Conservation (phyloP, 2,888 invertebrate species). For the Ganaspis brasiliensis region DNA sequence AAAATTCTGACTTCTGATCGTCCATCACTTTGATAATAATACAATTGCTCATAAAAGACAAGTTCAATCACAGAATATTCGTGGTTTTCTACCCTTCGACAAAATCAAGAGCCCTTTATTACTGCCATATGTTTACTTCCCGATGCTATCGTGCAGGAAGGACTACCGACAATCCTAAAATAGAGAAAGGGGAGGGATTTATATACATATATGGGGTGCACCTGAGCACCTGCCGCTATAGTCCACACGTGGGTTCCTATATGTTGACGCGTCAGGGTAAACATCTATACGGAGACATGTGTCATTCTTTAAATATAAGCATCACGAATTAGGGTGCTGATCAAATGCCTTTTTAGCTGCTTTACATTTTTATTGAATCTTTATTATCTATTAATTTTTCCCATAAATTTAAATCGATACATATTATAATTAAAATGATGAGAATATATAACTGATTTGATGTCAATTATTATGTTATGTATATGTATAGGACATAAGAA, state of each 20-base stretch:
- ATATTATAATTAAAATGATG: no score
- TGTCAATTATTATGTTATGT: no score
- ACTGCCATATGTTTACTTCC: constrained; percentile 78
- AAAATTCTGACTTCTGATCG: constrained; percentile 15
- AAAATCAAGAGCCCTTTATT: constrained; percentile 80
- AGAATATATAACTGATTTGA: no score
- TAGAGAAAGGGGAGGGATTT: neutral
- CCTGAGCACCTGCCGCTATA: constrained; percentile 65
- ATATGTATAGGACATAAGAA: no score
- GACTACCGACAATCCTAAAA: constrained; percentile 30
- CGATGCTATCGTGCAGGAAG: constrained; percentile 74
- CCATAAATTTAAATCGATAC: no score
- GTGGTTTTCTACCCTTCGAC: constrained; percentile 70
- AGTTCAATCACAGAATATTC: constrained; percentile 71
- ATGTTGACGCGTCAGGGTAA: constrained; percentile 67
- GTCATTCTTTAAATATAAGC: constrained; percentile 74
- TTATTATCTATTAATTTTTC: neutral
- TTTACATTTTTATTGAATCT: neutral
- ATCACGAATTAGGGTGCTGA: constrained; percentile 29
- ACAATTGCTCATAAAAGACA: constrained; percentile 58
- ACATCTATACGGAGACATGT: constrained; percentile 69
- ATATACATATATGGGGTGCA: constrained; percentile 22
- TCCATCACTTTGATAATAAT: constrained; percentile 2
- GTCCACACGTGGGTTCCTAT: constrained; percentile 62
- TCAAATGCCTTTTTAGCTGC: neutral